A percentile compares a stretch with the other conserved stretches of the same genome.
These are phyloP conservation scores for Leucozona laternaria DNA, from an alignment of 2,888 invertebrate species.

Conservation along the genomic window DNA sequence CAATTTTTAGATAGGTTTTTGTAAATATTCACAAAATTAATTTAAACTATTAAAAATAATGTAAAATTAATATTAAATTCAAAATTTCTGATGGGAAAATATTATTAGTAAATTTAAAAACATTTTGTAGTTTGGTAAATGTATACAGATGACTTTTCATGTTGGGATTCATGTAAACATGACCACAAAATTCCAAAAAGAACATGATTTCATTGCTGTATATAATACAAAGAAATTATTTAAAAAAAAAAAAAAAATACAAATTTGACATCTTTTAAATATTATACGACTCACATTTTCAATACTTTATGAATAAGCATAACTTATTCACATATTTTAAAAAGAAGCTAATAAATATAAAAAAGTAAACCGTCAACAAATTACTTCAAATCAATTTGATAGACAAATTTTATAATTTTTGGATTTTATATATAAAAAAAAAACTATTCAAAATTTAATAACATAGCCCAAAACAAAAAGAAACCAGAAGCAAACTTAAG, in stretches of 20 bases:
- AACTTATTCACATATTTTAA: conserved; percentile 75
- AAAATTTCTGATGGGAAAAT: conserved; percentile 59
- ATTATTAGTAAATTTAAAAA: conserved; percentile 55
- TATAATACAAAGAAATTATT: conserved; percentile 76
- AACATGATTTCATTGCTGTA: conserved; percentile 73
- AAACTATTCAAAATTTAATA: conserved; percentile 65
- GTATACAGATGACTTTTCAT: conserved; percentile 66
- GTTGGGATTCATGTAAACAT: conserved; percentile 30
- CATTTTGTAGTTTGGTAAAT: conserved; percentile 71
- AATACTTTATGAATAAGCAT: conserved; percentile 48
- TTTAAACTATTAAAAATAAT: conserved; percentile 55
- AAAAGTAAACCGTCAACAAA: conserved; percentile 38
- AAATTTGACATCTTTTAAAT: conserved; percentile 58
- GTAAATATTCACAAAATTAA: conserved; percentile 81
- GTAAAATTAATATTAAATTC: conserved; percentile 39
- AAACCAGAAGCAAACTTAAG: conserved; percentile 42
- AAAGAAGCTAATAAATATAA: conserved; percentile 46
- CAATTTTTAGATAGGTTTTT: conserved; percentile 82
- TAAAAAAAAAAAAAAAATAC: conserved; percentile 55
- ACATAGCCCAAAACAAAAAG: conserved; percentile 61
- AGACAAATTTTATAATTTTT: conserved; percentile 73
- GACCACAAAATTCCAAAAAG: conserved; percentile 20
- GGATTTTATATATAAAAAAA: conserved; percentile 57
- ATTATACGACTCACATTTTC: conserved; percentile 46
- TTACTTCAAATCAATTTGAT: conserved; percentile 62